These are phyloP conservation scores for Cephus nigrinus DNA, from an alignment of 2,888 invertebrate genomes.

Conservation along the genomic window DNA sequence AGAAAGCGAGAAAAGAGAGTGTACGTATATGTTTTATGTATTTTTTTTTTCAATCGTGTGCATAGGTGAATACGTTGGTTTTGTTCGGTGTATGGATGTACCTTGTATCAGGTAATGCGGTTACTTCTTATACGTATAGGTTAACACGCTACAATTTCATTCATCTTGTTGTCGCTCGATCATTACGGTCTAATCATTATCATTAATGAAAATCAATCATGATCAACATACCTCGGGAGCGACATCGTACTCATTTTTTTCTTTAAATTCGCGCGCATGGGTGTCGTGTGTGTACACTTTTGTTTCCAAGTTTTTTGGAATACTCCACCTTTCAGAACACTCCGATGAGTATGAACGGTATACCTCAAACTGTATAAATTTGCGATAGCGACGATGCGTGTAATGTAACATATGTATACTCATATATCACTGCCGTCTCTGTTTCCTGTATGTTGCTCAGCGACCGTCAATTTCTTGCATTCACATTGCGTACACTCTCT, in stretches of 20 bases:
- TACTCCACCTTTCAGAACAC: not conserved
- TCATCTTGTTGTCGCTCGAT: not conserved
- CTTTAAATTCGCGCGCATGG: not conserved
- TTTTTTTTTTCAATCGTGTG: not conserved
- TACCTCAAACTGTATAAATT: not conserved
- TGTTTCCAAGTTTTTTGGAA: not conserved
- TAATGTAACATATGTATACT: slow-evolving; percentile 7
- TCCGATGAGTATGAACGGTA: not conserved
- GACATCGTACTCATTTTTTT: not conserved
- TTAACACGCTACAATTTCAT: slow-evolving; percentile 4
- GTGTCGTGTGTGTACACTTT: slow-evolving; percentile 11
- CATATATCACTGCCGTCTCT: slow-evolving; percentile 10
- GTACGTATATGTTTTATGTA: not conserved
- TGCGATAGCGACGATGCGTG: not conserved
- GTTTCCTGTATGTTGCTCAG: not conserved
- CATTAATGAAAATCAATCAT: not conserved
- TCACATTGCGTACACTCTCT: not conserved
- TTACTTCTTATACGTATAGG: not conserved
- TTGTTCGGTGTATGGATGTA: not conserved
- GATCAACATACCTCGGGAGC: too few relatives aligned
- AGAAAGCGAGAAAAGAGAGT: not conserved
- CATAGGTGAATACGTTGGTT: not conserved
- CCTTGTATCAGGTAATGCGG: not conserved
- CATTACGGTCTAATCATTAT: not conserved
- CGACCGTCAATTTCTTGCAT: slow-evolving; percentile 1